Evolutionary conservation across 2,113 vertebrate species (phyloP), one percentile per base, ranked within the genome.

Genomic region (Plecturocebus donacophilus): DNA sequence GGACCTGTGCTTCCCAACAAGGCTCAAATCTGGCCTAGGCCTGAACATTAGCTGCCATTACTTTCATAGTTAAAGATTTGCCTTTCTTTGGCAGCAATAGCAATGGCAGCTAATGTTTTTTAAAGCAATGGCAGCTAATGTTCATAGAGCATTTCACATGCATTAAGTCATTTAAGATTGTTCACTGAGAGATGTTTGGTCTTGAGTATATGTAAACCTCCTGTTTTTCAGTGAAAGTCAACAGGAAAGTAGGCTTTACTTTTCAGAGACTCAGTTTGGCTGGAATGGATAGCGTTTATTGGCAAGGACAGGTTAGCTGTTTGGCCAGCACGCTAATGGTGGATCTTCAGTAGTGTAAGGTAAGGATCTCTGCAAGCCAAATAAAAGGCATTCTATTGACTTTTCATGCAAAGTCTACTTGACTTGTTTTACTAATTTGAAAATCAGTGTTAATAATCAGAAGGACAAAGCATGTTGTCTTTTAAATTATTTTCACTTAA

Each of bases 401-500:
- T 76, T 92, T 92, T 58, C 54, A 45, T 35, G n/a, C 12, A 52
- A 7, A 66, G 32, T 93, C 58, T 35, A 38, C 79, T 61, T 82
- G 58, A 25, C 45, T 52, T 13, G 38, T 71, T 30, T 90, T 76
- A 64, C 21, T 61, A 84, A 92, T 87, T 54, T 94, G 75, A 93
- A 96, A 88, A 32, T 52, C 68, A 94, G 23, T 49, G 32, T 64
- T 42, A 94, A 88, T 61, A 73, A 42, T 84, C 68, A 80, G 89
- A 87, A 75, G 30, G 4, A 90, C 23, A 92, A 64, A 89, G 13
- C 20, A 38, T 49, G 21, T n/a, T 27, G n/a, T 95, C 47, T 75
- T 97, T 42, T 75, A 81, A 77, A n/a, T 8, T 30, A 45, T 45
- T 95, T 85, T 81, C 17, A 93, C 27, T 47, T 90, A 56, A 91